Conservation (phyloP, 2,113 vertebrate species). For the Platysteira castanea region DNA sequence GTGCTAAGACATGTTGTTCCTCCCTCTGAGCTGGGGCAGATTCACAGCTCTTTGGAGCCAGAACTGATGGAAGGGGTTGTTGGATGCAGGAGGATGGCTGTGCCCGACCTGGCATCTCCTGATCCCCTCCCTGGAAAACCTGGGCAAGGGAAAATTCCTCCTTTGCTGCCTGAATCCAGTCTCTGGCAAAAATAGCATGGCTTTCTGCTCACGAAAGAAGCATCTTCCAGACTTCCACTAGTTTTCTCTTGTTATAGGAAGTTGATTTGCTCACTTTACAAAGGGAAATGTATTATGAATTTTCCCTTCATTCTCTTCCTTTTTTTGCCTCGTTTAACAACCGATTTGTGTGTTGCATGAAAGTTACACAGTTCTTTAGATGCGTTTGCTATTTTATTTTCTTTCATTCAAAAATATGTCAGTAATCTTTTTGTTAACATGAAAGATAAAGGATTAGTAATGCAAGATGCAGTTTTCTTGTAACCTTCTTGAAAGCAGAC, state of each 20-base stretch:
- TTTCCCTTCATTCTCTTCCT: constrained; percentile 69
- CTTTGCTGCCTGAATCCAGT: neutral
- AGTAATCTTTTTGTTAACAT: constrained; percentile 86
- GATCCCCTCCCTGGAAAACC: neutral
- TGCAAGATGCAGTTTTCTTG: constrained; percentile 84
- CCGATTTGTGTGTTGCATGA: constrained; percentile 76
- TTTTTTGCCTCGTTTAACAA: constrained; percentile 69
- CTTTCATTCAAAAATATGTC: constrained; percentile 83
- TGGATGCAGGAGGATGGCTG: rapidly evolving
- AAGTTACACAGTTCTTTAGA: constrained; percentile 79
- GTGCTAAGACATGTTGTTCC: rapidly evolving
- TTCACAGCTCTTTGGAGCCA: neutral
- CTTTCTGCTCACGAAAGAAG: neutral
- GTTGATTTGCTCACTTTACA: constrained; percentile 71
- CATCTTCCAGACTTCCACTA: neutral
- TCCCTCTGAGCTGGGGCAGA: neutral
- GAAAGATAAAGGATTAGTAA: constrained; percentile 86
- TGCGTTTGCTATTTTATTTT: constrained; percentile 79
- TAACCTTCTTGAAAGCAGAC: constrained; percentile 83
- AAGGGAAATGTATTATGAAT: constrained; percentile 71
- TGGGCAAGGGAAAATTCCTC: neutral
- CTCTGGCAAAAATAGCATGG: neutral
- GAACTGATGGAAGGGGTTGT: neutral
- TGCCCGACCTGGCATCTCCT: neutral
- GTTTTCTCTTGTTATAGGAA: constrained; percentile 47